Evolutionary conservation across 2,113 vertebrate species (phyloP).

Genomic region (Cyphomyrus discorhynchus): DNA sequence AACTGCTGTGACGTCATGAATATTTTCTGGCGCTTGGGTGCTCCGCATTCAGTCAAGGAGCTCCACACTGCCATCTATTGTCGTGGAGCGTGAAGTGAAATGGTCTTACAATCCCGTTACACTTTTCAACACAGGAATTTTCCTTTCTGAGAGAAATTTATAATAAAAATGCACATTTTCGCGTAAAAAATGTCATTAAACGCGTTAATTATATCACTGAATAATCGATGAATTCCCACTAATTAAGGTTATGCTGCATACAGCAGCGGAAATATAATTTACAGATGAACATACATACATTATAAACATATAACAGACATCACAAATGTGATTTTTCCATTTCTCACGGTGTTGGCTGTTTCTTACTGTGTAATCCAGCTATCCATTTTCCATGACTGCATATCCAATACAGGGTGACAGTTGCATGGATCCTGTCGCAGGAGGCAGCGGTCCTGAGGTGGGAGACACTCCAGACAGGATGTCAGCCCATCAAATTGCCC

Average conservation of each 20-base stretch:
- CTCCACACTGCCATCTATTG: background rate
- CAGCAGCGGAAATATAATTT: background rate
- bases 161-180: background rate
- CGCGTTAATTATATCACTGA: background rate
- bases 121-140: background rate
- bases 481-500: background rate
- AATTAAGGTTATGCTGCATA: background rate
- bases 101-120: background rate
- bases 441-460: background rate
- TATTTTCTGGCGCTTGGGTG: background rate
- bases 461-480: background rate
- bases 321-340: background rate
- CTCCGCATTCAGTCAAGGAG: background rate
- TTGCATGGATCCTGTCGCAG: background rate
- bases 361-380: background rate
- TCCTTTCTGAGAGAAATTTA: background rate
- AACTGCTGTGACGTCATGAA: conserved; percentile 20
- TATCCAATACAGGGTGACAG: background rate
- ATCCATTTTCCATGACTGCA: background rate
- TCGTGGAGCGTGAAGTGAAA: background rate
- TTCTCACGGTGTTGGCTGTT: background rate
- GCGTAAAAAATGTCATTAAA: background rate
- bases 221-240: background rate
- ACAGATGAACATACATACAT: background rate
- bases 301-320: background rate